Evolutionary conservation across 2,113 vertebrate species (phyloP).

Genomic region (Procavia capensis): DNA sequence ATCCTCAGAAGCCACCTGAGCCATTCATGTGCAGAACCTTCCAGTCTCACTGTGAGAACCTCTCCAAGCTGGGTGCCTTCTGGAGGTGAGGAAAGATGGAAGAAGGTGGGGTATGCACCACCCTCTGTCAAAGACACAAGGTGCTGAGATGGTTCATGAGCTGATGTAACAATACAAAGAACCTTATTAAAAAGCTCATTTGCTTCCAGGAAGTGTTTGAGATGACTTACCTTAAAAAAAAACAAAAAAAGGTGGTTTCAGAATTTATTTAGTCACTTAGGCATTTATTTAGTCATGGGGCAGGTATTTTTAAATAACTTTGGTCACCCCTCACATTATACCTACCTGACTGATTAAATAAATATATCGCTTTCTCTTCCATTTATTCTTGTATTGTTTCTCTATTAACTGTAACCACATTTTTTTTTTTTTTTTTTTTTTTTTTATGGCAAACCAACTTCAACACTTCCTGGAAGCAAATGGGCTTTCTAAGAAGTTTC

Average conservation of each 20-base stretch:
- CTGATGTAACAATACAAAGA: not conserved
- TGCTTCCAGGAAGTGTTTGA: not conserved
- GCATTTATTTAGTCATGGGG: too few relatives aligned
- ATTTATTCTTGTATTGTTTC: not conserved
- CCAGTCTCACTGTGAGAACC: not conserved
- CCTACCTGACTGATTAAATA: not conserved
- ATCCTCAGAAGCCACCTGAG: not conserved
- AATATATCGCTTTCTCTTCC: not conserved
- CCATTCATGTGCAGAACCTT: not conserved
- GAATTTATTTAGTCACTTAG: not conserved
- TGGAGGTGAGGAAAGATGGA: not conserved
- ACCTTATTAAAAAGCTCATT: not conserved
- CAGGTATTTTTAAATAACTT: not conserved
- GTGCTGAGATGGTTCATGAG: not conserved
- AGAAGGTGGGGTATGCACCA: too few relatives aligned
- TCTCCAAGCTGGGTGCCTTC: not conserved
- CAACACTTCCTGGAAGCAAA: not conserved
- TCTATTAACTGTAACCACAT: not conserved
- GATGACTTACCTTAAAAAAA: not conserved
- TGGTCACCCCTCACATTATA: not conserved
- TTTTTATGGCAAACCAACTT: not conserved
- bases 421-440: not conserved
- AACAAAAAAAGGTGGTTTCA: too few relatives aligned
- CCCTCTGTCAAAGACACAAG: not conserved
- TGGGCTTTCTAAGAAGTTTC: not conserved